phyloP scores from a whole-genome alignment of 2,113 vertebrate species.

The Recurvirostra avosetta region DNA sequence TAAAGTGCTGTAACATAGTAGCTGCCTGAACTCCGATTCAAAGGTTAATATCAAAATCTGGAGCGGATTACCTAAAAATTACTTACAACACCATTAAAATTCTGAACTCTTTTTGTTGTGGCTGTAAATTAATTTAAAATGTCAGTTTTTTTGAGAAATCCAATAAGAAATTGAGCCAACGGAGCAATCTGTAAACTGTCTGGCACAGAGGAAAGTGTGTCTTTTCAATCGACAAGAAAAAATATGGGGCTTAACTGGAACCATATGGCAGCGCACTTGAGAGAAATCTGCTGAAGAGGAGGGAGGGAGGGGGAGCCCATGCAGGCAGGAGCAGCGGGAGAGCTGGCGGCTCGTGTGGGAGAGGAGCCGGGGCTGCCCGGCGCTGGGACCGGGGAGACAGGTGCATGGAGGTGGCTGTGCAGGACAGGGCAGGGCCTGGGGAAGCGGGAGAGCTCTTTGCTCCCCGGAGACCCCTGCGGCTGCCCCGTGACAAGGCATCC shows the following conservation, averaged over 20 bases:
- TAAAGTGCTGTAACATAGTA: constrained; percentile 82
- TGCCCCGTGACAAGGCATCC: rapidly evolving
- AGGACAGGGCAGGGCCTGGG: background rate
- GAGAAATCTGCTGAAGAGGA: constrained; percentile 80
- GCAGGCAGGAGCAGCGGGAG: constrained; percentile 36
- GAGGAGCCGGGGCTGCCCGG: background rate
- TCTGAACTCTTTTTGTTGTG: constrained; percentile 90
- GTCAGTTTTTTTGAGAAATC: constrained; percentile 89
- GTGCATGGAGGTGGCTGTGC: background rate
- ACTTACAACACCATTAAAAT: constrained; percentile 93
- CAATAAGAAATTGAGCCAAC: constrained; percentile 85
- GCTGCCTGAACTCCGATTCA: constrained; percentile 88
- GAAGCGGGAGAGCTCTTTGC: background rate
- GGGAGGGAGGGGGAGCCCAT: constrained; percentile 55
- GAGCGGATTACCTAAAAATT: constrained; percentile 94
- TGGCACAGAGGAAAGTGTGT: constrained; percentile 88
- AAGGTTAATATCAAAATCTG: constrained; percentile 91
- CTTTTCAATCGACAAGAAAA: constrained; percentile 94
- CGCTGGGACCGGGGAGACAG: rapidly evolving
- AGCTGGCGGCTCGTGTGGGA: background rate
- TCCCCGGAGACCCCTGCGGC: rapidly evolving
- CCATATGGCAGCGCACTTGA: constrained; percentile 92
- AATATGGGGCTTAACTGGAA: constrained; percentile 97
- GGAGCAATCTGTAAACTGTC: constrained; percentile 90
- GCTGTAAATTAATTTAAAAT: constrained; percentile 97